These are phyloP conservation scores for Sorex araneus DNA, from an alignment of 2,113 vertebrate species.

Conservation along the genomic window DNA sequence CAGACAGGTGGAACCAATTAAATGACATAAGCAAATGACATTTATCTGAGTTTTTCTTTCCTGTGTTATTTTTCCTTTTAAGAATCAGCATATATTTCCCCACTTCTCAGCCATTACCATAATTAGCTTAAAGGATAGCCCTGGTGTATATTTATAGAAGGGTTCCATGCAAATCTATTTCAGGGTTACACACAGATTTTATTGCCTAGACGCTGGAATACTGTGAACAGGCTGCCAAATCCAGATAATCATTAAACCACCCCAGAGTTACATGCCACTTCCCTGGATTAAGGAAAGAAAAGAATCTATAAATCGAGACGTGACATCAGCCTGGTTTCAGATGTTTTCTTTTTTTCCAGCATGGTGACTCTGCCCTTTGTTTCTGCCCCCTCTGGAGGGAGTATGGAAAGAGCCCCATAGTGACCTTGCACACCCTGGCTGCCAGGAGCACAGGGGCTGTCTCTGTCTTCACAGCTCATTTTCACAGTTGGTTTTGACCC, in stretches of 20 bases:
- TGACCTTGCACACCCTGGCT: not conserved
- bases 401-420: not conserved
- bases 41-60: slow-evolving; percentile 54
- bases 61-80: slow-evolving; percentile 5
- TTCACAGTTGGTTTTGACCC: slow-evolving; percentile 5
- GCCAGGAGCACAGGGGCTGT: not conserved
- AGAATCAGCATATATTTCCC: slow-evolving; percentile 45
- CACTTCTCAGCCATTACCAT: slow-evolving; percentile 43
- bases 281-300: slow-evolving; percentile 63
- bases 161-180: slow-evolving; percentile 52
- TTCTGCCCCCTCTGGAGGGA: slow-evolving; percentile 27
- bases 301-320: slow-evolving; percentile 57
- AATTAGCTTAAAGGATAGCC: slow-evolving; percentile 57
- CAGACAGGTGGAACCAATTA: not conserved
- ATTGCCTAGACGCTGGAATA: slow-evolving; percentile 54
- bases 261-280: slow-evolving; percentile 12
- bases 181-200: slow-evolving; percentile 67
- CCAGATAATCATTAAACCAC: slow-evolving; percentile 80
- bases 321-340: slow-evolving; percentile 75
- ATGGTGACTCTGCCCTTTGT: slow-evolving; percentile 1
- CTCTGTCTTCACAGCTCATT: not conserved
- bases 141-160: slow-evolving; percentile 58
- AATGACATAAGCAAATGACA: not conserved
- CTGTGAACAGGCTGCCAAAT: slow-evolving; percentile 54
- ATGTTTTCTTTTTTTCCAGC: not conserved